Percentiles rank a stretch among this genome's conserved stretches.
phyloP scores from a whole-genome alignment of 1,140 invertebrate species.

The Bombus waltoni region DNA sequence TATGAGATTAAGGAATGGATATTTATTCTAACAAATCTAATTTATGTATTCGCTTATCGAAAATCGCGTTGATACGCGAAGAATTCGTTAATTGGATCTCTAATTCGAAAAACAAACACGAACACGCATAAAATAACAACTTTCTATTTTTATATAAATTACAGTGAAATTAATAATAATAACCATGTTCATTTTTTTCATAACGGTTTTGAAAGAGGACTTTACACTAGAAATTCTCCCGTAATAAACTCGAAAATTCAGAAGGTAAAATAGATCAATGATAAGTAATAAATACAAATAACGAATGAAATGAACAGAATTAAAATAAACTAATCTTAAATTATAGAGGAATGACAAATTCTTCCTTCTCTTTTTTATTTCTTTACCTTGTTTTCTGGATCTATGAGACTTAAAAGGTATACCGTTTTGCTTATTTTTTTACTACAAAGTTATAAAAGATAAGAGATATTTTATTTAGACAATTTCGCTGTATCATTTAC shows the following conservation, averaged over 20 bases:
- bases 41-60: background rate
- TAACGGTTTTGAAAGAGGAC: background rate
- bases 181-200: background rate
- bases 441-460: background rate
- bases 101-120: no score
- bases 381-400: background rate
- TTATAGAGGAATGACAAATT: background rate
- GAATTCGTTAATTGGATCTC: background rate
- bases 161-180: background rate
- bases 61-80: background rate
- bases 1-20: background rate
- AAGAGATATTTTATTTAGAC: no score
- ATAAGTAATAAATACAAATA: background rate
- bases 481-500: background rate
- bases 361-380: background rate
- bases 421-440: background rate
- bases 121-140: background rate
- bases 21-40: background rate
- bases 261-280: background rate
- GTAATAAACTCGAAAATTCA: background rate
- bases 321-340: background rate
- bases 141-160: background rate
- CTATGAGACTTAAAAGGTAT: no score
- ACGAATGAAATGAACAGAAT: background rate
- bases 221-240: background rate